phyloP scores from a whole-genome alignment of 2,797 vertebrate genomes.

The Pipistrellus kuhlii region DNA sequence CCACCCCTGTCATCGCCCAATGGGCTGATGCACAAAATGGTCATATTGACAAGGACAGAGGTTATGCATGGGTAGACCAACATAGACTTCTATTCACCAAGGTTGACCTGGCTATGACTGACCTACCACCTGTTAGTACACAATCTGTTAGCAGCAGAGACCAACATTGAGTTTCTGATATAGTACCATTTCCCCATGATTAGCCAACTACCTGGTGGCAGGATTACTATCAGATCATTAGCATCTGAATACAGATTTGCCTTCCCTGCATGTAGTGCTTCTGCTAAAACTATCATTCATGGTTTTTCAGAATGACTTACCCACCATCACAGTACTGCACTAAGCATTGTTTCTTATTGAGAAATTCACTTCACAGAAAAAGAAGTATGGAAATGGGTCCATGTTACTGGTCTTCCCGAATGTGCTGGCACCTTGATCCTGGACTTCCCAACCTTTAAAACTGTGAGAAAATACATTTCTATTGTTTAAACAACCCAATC shows the following conservation, averaged over 20 bases:
- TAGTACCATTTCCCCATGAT: neutral
- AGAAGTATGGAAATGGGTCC: neutral
- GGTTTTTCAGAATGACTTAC: neutral
- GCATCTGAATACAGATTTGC: neutral
- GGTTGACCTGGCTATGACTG: neutral
- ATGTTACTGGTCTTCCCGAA: neutral
- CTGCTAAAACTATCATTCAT: neutral
- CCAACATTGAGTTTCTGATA: neutral
- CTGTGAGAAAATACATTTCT: neutral
- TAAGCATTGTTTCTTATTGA: neutral
- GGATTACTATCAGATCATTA: neutral
- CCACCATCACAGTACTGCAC: neutral
- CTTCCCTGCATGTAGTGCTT: neutral
- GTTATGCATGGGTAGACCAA: neutral
- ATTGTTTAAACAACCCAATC: neutral
- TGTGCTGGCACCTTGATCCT: neutral
- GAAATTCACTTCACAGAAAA: neutral
- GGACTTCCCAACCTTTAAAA: neutral
- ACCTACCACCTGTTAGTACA: neutral
- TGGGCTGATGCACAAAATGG: neutral
- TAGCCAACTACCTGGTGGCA: neutral
- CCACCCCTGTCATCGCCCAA: neutral
- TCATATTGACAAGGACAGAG: neutral
- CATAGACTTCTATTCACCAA: neutral
- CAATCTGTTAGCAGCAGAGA: neutral